Evolutionary conservation across 2,797 vertebrate species (phyloP).

Genomic region (Tympanoctomys barrerae): DNA sequence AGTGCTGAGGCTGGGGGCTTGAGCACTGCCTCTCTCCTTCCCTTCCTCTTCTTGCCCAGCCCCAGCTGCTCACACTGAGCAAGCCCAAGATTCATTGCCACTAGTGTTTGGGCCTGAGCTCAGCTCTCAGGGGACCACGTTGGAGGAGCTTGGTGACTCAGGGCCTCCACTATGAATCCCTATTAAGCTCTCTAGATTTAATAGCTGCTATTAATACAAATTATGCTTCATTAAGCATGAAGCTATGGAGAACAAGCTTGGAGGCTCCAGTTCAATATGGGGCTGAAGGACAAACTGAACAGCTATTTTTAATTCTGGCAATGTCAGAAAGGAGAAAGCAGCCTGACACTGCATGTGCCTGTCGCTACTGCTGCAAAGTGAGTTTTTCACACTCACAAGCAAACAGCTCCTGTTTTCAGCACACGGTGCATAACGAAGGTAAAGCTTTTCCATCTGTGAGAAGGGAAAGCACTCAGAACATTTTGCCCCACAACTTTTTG

Average conservation of each 20-base stretch:
- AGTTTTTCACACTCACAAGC: conserved; percentile 50
- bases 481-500: conserved; percentile 3
- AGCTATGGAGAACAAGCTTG: conserved; percentile 81
- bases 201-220: conserved; percentile 88
- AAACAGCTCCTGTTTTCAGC: conserved; percentile 59
- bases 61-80: neutral
- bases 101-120: conserved; percentile 60
- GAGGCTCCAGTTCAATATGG: conserved; percentile 82
- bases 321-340: conserved; percentile 72
- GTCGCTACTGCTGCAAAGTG: neutral
- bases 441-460: neutral
- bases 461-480: neutral
- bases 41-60: conserved; percentile 34
- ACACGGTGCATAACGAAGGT: neutral
- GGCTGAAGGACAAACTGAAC: conserved; percentile 87
- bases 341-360: conserved; percentile 10
- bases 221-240: conserved; percentile 88
- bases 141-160: conserved; percentile 65
- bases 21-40: neutral
- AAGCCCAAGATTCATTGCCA: conserved; percentile 72
- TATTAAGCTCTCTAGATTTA: conserved; percentile 83
- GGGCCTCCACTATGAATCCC: conserved; percentile 79
- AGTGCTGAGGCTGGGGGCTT: neutral
- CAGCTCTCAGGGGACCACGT: conserved; percentile 78
- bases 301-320: conserved; percentile 85